These are phyloP conservation scores for Bombus picipes DNA, from an alignment of 1,140 invertebrate species.

Conservation along the genomic window DNA sequence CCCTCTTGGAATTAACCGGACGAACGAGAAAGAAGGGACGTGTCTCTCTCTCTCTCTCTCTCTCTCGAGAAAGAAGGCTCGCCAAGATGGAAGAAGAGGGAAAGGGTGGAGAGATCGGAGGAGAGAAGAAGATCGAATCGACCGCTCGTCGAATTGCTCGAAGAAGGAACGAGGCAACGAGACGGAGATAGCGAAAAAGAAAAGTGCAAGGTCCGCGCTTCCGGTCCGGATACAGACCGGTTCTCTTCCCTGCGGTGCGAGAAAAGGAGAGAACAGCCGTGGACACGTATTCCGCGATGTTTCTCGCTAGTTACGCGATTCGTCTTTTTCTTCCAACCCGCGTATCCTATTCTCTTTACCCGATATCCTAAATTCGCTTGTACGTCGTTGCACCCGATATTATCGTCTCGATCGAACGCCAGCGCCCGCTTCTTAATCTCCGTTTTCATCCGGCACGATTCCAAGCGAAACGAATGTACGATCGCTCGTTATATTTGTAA, in stretches of 20 bases:
- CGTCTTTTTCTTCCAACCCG: neutral
- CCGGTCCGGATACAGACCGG: conserved; percentile 82
- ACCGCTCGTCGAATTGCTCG: conserved; percentile 20
- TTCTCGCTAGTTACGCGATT: conserved; percentile 7
- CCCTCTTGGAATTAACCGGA: conserved; percentile 67
- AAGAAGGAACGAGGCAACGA: neutral
- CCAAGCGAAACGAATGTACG: too few species aligned
- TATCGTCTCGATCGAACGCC: too few species aligned
- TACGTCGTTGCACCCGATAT: accelerated
- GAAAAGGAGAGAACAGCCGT: conserved; percentile 40
- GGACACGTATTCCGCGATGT: conserved; percentile 5
- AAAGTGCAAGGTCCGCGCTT: conserved; percentile 79
- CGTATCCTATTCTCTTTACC: neutral
- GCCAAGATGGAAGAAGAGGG: neutral
- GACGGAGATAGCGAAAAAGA: conserved; percentile 60
- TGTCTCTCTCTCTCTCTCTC: neutral
- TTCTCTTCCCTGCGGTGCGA: conserved; percentile 66
- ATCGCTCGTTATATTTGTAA: too few species aligned
- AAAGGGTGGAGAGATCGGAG: neutral
- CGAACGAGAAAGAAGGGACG: conserved; percentile 39
- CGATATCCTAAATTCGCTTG: neutral
- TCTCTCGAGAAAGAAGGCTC: neutral
- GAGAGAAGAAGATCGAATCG: conserved; percentile 60
- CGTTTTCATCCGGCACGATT: accelerated
- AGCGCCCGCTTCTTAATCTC: accelerated